These are phyloP conservation scores for Esox niger DNA, from an alignment of 2,113 vertebrate genomes.

Conservation along the genomic window DNA sequence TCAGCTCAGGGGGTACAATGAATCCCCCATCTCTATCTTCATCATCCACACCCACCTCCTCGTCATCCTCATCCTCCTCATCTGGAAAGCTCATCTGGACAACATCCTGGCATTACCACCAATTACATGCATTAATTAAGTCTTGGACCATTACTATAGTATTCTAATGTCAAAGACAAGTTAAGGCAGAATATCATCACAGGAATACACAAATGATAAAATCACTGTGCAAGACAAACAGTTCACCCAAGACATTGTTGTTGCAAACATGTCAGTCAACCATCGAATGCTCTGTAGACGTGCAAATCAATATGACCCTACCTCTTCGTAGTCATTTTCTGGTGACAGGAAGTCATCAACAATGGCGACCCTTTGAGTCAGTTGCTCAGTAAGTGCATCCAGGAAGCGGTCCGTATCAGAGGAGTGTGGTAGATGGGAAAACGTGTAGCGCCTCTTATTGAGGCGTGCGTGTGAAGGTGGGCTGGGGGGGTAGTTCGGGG, in stretches of 20 bases:
- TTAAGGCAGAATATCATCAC: background rate
- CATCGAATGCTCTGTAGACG: no score
- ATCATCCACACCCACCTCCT: constrained; percentile 65
- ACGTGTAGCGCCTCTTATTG: constrained; percentile 87
- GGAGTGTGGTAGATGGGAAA: constrained; percentile 85
- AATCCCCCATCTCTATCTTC: constrained; percentile 81
- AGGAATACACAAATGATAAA: background rate
- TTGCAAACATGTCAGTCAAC: no score
- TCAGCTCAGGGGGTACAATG: constrained; percentile 80
- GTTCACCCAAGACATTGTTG: no score
- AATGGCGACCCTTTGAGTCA: constrained; percentile 85
- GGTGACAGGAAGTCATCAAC: constrained; percentile 86
- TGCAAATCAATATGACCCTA: constrained; percentile 48
- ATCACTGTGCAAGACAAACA: no score
- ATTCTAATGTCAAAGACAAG: background rate
- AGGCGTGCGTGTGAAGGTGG: constrained; percentile 66
- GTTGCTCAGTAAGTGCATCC: constrained; percentile 89
- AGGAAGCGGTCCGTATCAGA: constrained; percentile 93
- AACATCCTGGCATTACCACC: constrained; percentile 70
- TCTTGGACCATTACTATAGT: no score
- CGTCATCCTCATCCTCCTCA: constrained; percentile 75
- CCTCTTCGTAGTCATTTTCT: constrained; percentile 97
- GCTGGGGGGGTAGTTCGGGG: constrained; percentile 69
- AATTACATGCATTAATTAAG: constrained; percentile 50
- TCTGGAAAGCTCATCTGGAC: constrained; percentile 93